Conservation (phyloP, 2,113 vertebrate genomes). For the Toxotes jaculatrix region DNA sequence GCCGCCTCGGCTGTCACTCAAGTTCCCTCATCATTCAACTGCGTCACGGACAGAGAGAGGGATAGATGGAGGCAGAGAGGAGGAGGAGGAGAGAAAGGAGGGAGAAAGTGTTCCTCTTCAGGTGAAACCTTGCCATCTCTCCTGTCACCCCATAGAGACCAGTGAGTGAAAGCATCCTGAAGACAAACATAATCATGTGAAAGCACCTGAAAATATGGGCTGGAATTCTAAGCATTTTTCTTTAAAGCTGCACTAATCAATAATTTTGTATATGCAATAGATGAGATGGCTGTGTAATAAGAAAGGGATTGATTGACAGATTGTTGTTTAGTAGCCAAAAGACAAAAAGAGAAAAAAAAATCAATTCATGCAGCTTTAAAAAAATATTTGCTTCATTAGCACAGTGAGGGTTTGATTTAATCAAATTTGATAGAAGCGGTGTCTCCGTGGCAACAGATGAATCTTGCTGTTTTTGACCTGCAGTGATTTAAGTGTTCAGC, state of each 20-base stretch:
- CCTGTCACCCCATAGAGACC: not conserved
- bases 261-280: not conserved
- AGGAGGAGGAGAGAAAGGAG: not conserved
- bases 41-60: not conserved
- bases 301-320: not conserved
- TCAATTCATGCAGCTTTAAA: too few species aligned
- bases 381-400: too few species aligned
- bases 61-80: not conserved
- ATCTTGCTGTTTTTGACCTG: too few species aligned
- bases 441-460: too few species aligned
- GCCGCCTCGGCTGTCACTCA: slow-evolving; percentile 44
- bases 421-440: too few species aligned
- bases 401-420: too few species aligned
- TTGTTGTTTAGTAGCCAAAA: too few species aligned
- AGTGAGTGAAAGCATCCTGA: not conserved
- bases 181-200: not conserved
- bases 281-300: not conserved
- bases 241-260: not conserved
- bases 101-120: not conserved
- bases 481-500: too few species aligned
- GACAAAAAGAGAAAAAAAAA: too few species aligned
- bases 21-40: slow-evolving; percentile 47
- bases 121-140: slow-evolving; percentile 8
- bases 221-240: not conserved
- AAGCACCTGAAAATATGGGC: not conserved